Percentiles rank a stretch among this genome's conserved stretches.
Conservation (phyloP, 2,888 invertebrate species). For the Neocrepidodera transversa region DNA sequence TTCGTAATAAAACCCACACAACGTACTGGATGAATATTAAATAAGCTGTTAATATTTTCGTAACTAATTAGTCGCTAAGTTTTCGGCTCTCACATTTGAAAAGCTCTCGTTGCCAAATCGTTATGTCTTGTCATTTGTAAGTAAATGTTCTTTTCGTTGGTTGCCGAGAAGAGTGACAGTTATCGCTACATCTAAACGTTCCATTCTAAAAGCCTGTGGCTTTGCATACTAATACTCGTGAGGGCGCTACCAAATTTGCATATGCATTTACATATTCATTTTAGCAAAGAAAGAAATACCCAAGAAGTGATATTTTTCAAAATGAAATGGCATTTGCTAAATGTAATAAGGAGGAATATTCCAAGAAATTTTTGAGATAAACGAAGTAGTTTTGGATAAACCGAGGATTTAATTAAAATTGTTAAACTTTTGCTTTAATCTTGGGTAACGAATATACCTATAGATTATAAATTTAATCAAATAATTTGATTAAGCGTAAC, state of each 20-base stretch:
- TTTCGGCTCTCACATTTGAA: conserved; percentile 5
- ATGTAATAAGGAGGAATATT: neutral
- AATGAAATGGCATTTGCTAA: neutral
- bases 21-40: conserved; percentile 36
- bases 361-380: neutral
- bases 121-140: conserved; percentile 44
- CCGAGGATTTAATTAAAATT: neutral
- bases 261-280: conserved; percentile 38
- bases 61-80: conserved; percentile 38
- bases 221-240: conserved; percentile 37
- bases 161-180: conserved; percentile 51
- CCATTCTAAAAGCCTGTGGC: conserved; percentile 36
- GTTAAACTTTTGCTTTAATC: no score
- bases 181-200: conserved; percentile 51
- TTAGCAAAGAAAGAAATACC: conserved; percentile 30
- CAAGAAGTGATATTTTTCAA: conserved; percentile 29
- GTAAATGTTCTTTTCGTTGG: conserved; percentile 52
- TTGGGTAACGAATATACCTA: no score
- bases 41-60: conserved; percentile 42
- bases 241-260: conserved; percentile 30
- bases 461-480: no score
- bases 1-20: no score
- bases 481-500: no score
- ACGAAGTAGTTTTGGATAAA: neutral
- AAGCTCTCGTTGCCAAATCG: conserved; percentile 29